Evolutionary conservation across 2,888 invertebrate genomes (phyloP).

Genomic region (Cataglyphis rosenhaueri): DNA sequence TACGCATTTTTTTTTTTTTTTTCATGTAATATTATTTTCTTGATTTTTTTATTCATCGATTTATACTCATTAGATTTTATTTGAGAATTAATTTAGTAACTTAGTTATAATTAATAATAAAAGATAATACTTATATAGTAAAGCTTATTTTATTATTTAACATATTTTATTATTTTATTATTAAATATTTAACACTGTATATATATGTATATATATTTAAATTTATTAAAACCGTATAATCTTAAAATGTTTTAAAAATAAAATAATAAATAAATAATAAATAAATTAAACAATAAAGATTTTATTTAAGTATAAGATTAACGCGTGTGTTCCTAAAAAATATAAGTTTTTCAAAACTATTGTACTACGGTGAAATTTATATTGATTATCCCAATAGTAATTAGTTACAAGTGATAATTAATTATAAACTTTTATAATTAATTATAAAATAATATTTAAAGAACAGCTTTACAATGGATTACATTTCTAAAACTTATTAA

Average conservation of each 20-base stretch:
- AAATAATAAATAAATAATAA: neutral
- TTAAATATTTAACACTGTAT: too few species aligned
- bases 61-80: neutral
- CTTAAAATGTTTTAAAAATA: neutral
- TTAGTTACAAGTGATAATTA: neutral
- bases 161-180: neutral
- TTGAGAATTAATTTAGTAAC: neutral
- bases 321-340: neutral
- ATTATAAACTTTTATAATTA: neutral
- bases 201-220: neutral
- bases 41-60: neutral
- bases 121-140: neutral
- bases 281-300: neutral
- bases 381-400: neutral
- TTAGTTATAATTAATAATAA: neutral
- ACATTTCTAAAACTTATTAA: conserved; percentile 1
- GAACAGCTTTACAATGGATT: neutral
- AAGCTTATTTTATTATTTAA: neutral
- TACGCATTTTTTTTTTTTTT: conserved; percentile 2
- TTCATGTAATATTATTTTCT: neutral
- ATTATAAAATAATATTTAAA: neutral
- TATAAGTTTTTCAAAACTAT: neutral
- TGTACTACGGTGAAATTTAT: neutral
- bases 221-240: neutral
- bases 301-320: neutral